These are phyloP conservation scores for Spisula solida DNA, from an alignment of 2,888 invertebrate genomes.

Conservation along the genomic window DNA sequence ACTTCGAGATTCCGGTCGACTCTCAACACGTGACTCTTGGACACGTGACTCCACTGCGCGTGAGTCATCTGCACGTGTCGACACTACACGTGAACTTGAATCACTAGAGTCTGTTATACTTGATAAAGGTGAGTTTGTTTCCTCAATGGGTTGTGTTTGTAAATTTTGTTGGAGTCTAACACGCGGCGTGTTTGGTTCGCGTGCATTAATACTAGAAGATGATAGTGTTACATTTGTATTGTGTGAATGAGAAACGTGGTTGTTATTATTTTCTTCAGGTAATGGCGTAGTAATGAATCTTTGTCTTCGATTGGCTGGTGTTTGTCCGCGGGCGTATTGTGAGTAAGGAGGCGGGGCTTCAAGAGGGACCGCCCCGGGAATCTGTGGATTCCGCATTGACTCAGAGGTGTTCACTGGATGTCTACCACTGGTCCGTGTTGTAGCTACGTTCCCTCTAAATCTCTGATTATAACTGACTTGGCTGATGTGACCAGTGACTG, in stretches of 20 bases:
- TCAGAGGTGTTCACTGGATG: constrained; percentile 2
- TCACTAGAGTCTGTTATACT: background rate
- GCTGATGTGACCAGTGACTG: constrained; percentile 42
- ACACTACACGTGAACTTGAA: background rate
- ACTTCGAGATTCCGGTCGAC: constrained; percentile 26
- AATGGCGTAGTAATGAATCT: constrained; percentile 57
- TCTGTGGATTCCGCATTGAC: background rate
- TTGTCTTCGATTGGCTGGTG: constrained; percentile 40
- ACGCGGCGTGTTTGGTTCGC: background rate
- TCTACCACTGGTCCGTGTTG: constrained; percentile 36
- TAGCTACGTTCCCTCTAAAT: constrained; percentile 21
- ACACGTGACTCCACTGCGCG: background rate
- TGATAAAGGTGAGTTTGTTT: background rate
- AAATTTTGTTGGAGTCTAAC: background rate
- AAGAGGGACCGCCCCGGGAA: constrained; percentile 31
- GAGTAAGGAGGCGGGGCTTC: constrained; percentile 61
- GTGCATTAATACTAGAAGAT: background rate
- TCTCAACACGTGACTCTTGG: constrained; percentile 30
- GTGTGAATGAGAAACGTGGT: background rate
- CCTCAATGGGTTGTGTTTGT: background rate
- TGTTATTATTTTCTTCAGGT: background rate
- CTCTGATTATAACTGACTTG: constrained; percentile 47
- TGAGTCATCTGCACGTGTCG: background rate
- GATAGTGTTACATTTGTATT: background rate
- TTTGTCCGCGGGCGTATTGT: constrained; percentile 47